phyloP scores from a whole-genome alignment of 2,797 vertebrate genomes.

The Diglossa cyanea region DNA sequence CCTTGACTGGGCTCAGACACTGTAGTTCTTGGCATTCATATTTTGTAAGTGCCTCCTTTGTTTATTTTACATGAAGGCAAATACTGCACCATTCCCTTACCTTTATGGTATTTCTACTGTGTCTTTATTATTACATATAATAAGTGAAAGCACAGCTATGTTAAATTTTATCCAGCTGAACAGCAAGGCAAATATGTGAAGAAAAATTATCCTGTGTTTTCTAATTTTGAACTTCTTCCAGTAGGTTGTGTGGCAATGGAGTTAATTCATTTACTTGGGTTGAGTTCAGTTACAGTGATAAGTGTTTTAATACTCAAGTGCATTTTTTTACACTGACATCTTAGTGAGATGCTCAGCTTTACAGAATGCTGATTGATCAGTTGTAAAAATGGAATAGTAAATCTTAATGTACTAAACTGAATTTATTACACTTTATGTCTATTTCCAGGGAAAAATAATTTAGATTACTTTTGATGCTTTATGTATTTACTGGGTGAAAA shows the following conservation, averaged over 20 bases:
- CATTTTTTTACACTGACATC: constrained; percentile 13
- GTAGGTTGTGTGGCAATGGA: constrained; percentile 34
- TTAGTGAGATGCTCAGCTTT: background rate
- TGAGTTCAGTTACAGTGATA: constrained; percentile 33
- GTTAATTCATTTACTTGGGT: constrained; percentile 19
- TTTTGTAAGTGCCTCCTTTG: background rate
- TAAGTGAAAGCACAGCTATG: background rate
- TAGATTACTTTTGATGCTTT: background rate
- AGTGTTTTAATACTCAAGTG: constrained; percentile 40
- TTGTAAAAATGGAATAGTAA: constrained; percentile 37
- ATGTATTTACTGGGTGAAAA: background rate
- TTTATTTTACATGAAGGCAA: constrained; percentile 41
- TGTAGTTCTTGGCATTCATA: constrained; percentile 40
- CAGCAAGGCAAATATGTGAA: background rate
- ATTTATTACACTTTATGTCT: constrained; percentile 15
- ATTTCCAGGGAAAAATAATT: background rate
- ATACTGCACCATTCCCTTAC: background rate
- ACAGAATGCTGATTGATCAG: constrained; percentile 20
- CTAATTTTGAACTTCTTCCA: constrained; percentile 32
- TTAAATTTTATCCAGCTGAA: constrained; percentile 15
- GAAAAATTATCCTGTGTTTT: constrained; percentile 20
- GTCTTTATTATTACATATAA: background rate
- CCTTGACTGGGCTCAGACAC: background rate
- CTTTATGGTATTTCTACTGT: background rate
- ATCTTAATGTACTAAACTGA: constrained; percentile 8